Conservation (phyloP, 1,140 invertebrate species). For the Trigoniulus corallinus region DNA sequence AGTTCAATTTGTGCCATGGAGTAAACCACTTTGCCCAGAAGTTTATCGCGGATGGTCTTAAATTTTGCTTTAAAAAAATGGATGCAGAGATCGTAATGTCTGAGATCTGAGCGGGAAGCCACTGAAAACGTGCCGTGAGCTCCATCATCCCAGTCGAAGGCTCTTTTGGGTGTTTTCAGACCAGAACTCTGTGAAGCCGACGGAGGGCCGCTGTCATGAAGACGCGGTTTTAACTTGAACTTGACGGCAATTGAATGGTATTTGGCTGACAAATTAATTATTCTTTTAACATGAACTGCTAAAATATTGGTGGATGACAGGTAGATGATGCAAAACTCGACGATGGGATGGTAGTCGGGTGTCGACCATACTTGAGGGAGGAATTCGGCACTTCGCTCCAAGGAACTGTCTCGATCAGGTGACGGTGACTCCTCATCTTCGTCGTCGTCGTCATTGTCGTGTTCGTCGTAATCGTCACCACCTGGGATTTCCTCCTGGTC, state of each 20-base stretch:
- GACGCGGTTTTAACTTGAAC: background rate
- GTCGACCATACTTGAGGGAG: background rate
- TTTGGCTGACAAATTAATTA: background rate
- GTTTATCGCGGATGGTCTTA: background rate
- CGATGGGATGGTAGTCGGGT: background rate
- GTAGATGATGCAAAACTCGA: background rate
- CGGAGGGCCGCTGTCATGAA: background rate
- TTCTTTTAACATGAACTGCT: background rate
- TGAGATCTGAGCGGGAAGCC: background rate
- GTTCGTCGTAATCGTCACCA: too few species aligned
- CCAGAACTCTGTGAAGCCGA: background rate
- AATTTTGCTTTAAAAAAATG: background rate
- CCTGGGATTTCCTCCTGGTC: too few species aligned
- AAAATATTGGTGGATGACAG: background rate
- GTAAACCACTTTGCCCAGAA: background rate
- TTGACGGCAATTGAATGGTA: background rate
- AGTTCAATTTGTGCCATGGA: background rate
- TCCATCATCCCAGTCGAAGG: background rate
- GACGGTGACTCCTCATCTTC: too few species aligned
- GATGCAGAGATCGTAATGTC: background rate
- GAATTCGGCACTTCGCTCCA: background rate
- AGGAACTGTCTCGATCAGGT: too few species aligned
- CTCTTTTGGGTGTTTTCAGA: background rate
- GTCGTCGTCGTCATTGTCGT: too few species aligned
- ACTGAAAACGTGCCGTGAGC: background rate